These are phyloP conservation scores for Shinisaurus crocodilurus DNA, from an alignment of 2,113 vertebrate species.

Conservation along the genomic window DNA sequence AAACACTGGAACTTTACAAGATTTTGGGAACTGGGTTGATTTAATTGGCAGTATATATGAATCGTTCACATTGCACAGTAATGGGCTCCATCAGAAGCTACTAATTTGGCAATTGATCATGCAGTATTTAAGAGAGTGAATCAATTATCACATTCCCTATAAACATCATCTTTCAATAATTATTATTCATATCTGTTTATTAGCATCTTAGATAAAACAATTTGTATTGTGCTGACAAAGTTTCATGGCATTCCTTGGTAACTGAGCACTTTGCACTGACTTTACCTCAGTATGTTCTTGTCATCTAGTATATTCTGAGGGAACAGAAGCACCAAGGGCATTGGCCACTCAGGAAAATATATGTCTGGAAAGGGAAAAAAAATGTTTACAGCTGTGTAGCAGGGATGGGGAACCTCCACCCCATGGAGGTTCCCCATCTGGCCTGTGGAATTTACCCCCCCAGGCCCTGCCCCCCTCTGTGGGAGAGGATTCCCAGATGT, in stretches of 20 bases:
- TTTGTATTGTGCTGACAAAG: neutral
- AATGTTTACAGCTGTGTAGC: neutral
- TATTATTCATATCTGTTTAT: neutral
- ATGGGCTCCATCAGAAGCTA: neutral
- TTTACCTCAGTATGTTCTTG: neutral
- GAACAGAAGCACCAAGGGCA: neutral
- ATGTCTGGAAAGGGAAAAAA: neutral
- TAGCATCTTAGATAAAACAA: neutral
- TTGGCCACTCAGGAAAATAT: neutral
- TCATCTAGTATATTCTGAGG: neutral
- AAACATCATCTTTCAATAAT: neutral
- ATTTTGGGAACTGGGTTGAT: neutral
- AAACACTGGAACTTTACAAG: neutral
- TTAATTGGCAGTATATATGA: neutral
- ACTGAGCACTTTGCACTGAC: neutral
- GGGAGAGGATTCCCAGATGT: no score
- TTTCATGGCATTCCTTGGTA: neutral
- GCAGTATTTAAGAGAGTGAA: neutral
- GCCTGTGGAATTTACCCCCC: no score
- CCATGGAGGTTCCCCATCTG: no score
- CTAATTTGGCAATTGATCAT: neutral
- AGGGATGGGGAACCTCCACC: neutral
- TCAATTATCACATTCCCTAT: neutral
- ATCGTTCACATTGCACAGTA: neutral
- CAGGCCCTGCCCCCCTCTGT: no score